Percentiles rank a stretch among this genome's conserved stretches.
Conservation (phyloP, 2,113 vertebrate genomes). For the Semnornis frantzii region DNA sequence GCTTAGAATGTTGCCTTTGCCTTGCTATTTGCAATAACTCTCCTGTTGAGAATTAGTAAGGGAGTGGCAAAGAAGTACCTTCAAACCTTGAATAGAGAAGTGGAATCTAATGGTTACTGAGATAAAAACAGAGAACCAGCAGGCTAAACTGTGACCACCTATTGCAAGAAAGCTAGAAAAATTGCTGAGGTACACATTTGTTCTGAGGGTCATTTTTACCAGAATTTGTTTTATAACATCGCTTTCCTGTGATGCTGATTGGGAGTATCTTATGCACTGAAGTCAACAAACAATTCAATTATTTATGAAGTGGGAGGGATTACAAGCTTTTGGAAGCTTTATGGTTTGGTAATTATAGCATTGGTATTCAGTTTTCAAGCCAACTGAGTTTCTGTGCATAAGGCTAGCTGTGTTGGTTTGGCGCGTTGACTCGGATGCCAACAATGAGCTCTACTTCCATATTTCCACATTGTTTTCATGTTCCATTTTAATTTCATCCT, state of each 20-base stretch:
- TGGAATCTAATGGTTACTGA: background rate
- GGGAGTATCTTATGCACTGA: background rate
- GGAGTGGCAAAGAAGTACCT: background rate
- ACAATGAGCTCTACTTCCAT: background rate
- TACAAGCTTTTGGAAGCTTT: constrained; percentile 34
- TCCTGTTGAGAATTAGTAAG: background rate
- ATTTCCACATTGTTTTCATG: background rate
- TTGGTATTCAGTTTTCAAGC: constrained; percentile 41
- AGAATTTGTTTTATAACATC: background rate
- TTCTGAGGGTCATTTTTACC: background rate
- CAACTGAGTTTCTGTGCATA: constrained; percentile 51
- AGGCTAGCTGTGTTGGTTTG: background rate
- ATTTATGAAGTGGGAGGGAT: background rate
- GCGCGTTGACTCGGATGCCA: background rate
- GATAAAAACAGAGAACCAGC: background rate
- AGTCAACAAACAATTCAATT: constrained; percentile 31
- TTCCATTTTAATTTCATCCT: background rate
- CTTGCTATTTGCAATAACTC: background rate
- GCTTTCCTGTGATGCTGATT: background rate
- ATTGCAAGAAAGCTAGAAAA: background rate
- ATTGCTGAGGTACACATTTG: background rate
- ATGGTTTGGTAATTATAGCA: constrained; percentile 48
- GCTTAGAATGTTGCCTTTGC: background rate
- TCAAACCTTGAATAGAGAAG: background rate
- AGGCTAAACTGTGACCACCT: background rate